phyloP scores from a whole-genome alignment of 2,797 vertebrate species.

The Mormyrus proboscirostris region DNA sequence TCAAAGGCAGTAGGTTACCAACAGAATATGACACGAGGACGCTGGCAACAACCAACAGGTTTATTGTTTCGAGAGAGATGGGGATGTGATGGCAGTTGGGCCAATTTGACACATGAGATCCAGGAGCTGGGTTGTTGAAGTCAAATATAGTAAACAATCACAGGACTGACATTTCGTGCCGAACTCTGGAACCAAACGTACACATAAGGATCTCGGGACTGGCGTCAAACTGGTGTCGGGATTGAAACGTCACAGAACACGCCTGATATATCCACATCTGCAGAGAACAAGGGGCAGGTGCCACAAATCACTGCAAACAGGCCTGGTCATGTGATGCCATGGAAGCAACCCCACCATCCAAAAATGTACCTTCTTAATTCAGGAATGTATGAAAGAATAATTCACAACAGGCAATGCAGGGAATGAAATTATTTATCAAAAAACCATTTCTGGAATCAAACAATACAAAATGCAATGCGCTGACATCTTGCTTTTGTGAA shows the following conservation, averaged over 20 bases:
- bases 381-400: background rate
- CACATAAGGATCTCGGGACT: background rate
- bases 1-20: conserved; percentile 11
- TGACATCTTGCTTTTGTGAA: background rate
- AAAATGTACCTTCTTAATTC: background rate
- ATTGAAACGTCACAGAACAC: background rate
- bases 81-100: background rate
- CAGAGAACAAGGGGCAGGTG: background rate
- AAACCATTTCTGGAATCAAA: background rate
- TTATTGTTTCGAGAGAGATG: background rate
- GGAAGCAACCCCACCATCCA: background rate
- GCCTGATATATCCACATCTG: background rate
- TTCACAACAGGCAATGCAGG: background rate
- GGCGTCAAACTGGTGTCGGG: background rate
- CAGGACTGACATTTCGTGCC: background rate
- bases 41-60: background rate
- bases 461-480: background rate
- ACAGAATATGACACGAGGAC: background rate
- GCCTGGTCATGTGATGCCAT: background rate
- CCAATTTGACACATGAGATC: background rate
- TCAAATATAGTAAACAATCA: conserved; percentile 7
- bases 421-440: background rate
- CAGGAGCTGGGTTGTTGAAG: background rate
- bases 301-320: background rate
- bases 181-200: background rate